phyloP scores from a whole-genome alignment of 1,140 invertebrate genomes.

The Drosophila pallidifrons region DNA sequence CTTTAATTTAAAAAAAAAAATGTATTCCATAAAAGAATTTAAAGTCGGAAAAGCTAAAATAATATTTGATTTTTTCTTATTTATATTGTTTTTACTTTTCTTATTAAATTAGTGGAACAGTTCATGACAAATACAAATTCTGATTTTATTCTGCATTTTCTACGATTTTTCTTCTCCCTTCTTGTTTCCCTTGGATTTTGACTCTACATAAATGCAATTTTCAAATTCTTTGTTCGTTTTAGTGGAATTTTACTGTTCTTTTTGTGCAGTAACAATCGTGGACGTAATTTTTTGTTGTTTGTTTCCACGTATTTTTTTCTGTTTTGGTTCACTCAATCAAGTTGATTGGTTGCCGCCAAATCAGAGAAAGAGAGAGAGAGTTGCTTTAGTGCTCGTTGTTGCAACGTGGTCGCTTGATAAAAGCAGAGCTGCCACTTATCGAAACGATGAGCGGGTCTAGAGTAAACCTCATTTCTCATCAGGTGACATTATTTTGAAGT shows the following conservation, averaged over 20 bases:
- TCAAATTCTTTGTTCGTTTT: not conserved
- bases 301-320: constrained; percentile 24
- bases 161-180: not conserved
- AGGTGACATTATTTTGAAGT: constrained; percentile 62
- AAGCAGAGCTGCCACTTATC: constrained; percentile 23
- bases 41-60: too few relatives aligned
- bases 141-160: not conserved
- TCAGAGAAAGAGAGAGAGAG: constrained; percentile 27
- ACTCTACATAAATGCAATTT: too few relatives aligned
- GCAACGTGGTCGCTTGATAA: not conserved
- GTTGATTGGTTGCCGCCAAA: constrained; percentile 65
- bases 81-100: too few relatives aligned
- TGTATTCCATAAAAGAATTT: too few relatives aligned
- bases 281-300: constrained; percentile 7
- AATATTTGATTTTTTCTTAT: too few relatives aligned
- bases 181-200: not conserved
- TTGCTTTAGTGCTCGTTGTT: not conserved
- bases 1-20: too few relatives aligned
- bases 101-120: too few relatives aligned
- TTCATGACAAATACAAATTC: too few relatives aligned
- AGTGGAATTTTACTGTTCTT: constrained; percentile 19
- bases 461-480: constrained; percentile 51
- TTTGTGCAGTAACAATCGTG: not conserved
- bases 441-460: constrained; percentile 29
- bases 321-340: constrained; percentile 63